These are phyloP conservation scores for Melikaiella ostensackeni DNA, from an alignment of 2,888 invertebrate genomes.

Conservation along the genomic window DNA sequence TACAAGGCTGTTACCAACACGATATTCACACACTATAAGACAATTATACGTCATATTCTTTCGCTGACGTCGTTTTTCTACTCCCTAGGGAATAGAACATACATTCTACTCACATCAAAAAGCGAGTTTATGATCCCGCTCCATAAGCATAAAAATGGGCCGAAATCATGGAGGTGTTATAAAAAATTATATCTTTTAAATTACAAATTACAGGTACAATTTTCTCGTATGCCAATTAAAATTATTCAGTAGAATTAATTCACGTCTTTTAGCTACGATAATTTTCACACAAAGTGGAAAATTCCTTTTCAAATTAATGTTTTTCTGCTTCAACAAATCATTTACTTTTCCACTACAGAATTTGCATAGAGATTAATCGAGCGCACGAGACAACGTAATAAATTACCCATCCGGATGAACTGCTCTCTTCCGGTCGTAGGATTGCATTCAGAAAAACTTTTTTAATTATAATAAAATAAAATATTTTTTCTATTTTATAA, in stretches of 20 bases:
- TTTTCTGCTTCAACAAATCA: constrained; percentile 11
- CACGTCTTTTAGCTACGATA: not conserved
- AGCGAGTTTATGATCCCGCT: too few relatives aligned
- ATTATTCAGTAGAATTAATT: not conserved
- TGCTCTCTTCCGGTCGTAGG: constrained; percentile 14
- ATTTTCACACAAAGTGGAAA: not conserved
- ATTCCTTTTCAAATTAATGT: constrained; percentile 1
- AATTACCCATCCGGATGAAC: constrained; percentile 26
- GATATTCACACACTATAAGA: too few relatives aligned
- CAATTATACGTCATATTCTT: too few relatives aligned
- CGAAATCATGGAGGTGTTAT: too few relatives aligned
- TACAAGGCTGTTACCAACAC: too few relatives aligned
- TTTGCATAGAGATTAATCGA: constrained; percentile 33
- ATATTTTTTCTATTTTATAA: not conserved
- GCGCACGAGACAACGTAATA: constrained; percentile 11
- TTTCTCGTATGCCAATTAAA: too few relatives aligned
- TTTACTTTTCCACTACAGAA: constrained; percentile 22
- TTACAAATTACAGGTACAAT: too few relatives aligned
- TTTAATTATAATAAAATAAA: not conserved
- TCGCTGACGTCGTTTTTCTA: too few relatives aligned
- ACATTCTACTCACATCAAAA: too few relatives aligned
- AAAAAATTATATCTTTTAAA: too few relatives aligned
- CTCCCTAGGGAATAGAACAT: too few relatives aligned
- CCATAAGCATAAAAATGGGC: too few relatives aligned
- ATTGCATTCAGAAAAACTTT: not conserved